A percentile compares a stretch with the other conserved stretches of the same genome.
phyloP scores from a whole-genome alignment of 2,888 invertebrate genomes.

The Ophraella communa region DNA sequence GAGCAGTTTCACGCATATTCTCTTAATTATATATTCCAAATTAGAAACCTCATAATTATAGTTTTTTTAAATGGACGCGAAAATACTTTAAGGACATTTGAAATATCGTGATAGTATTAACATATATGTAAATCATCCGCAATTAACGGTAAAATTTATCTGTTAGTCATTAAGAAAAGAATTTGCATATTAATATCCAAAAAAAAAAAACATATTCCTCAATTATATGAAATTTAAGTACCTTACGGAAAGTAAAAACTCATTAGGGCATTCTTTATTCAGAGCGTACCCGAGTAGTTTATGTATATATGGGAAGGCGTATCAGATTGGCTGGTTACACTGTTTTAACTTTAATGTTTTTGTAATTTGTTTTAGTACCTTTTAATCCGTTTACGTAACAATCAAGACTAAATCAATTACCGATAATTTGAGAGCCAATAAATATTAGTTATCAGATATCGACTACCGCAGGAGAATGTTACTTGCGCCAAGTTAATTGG shows the following conservation, averaged over 20 bases:
- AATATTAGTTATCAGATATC: constrained; percentile 5
- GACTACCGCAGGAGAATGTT: background rate
- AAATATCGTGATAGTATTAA: background rate
- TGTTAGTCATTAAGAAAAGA: background rate
- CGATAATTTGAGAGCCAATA: constrained; percentile 32
- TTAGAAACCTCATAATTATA: background rate
- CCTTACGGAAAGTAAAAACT: too few species aligned
- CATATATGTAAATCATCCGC: background rate
- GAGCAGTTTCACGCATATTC: background rate
- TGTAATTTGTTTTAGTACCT: constrained; percentile 44
- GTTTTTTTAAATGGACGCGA: background rate
- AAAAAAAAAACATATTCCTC: too few species aligned
- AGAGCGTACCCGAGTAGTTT: too few species aligned
- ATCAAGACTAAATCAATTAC: constrained; percentile 42
- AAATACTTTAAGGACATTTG: background rate
- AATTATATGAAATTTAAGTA: too few species aligned
- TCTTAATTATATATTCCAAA: background rate
- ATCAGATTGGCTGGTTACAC: constrained; percentile 23
- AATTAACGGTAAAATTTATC: background rate
- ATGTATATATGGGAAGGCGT: background rate
- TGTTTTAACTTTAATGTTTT: constrained; percentile 37
- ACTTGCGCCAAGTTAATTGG: background rate
- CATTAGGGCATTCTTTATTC: too few species aligned
- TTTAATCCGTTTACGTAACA: constrained; percentile 40
- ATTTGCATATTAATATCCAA: background rate